Base-by-base conservation (phyloP, 2,113 vertebrate genomes). In the Cyprinus carpio region DNA sequence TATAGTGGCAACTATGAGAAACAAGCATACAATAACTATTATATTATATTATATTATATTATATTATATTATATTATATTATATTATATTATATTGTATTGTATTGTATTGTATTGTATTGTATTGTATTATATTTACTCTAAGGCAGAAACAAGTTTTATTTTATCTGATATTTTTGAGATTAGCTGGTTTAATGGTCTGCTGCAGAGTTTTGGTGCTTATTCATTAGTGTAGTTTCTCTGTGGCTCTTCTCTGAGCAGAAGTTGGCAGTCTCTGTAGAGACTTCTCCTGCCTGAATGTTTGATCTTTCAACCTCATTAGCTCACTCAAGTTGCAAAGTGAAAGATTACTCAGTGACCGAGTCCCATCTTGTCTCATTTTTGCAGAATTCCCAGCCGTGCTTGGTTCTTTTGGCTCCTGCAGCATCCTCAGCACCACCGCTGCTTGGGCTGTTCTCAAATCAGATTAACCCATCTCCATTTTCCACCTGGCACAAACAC, bases 401-500 rank as follows among this genome's bases (percentile, higher is more conserved):
- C 67, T 72, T n/a, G 6, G 56, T 69, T 64, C 60, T 43, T 37
- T 75, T 65, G 71, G 83, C 86, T 80, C 67, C n/a, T 12, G 69
- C 60, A 20, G 58, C 62, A 75, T 65, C 83, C 13, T 46, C 74
- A 77, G 77, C 81, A 77, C 83, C 20, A 2, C 79, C 25, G 74
- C 87, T 72, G 29, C 72, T 85, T 67, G 58, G 79, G 23, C 83
- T 85, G 79, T 78, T 82, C 75, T 85, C 64, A 83, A 83, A 94
- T 93, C 93, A 91, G 90, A 87, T 89, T 87, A 87, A 90, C 90
- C 56, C 91, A 90, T 34, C 89, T 92, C 92, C 88, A 88, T 93
- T 91, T 93, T 91, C 90, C 88, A 86, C 87, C 90, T 91, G 88
- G 23, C 90, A 91, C 90, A 91, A 93, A 93, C 87, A 64, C 40